Base-by-base conservation (phyloP, 1,140 invertebrate genomes). In the Drosophila triauraria region DNA sequence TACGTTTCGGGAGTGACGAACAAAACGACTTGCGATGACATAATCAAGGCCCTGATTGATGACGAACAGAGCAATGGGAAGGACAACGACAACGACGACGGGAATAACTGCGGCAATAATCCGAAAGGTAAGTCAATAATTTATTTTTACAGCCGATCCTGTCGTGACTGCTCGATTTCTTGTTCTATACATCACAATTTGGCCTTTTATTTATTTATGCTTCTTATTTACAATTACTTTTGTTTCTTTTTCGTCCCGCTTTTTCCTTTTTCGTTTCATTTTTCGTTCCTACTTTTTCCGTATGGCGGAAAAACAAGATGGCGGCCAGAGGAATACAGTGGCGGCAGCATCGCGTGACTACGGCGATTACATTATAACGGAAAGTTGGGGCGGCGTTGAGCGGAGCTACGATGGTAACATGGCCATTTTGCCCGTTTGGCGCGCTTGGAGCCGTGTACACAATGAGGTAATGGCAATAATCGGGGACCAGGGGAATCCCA, bases 301-400 rank as follows among this genome's bases (percentile, higher is more conserved):
- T 56, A 38, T 35, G 62, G 62, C 56, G 58, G 53, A 69, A 75
- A 83, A 58, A 85, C 69, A 91, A 92, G 90, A 87, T 92, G 91
- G 86, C 82, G 70, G 65, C 83, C 71, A 53, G 50, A 64, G 77
- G 48, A 48, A 54, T 47, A 50, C 48, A 15, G 17, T 23, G 35
- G 46, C 40, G 47, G 65, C 91, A 85, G 81, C 79, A 91, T 92
- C 82, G 91, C 91, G 91, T 92, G 91, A 91, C 91, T 92, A 91
- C 91, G 85, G 78, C 82, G 84, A 92, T 92, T 92, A 92, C 85
- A 90, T 92, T 92, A 90, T 92, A 91, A 92, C 91, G 79, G 91
- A 92, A 90, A 85, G 91, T 87, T 92, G 91, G 91, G 87, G 84
- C 65, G 91, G 91, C 76, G 91, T 92, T 71, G 91, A 92, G 69